Conservation (phyloP, 2,113 vertebrate genomes). For the Ranitomeya variabilis region DNA sequence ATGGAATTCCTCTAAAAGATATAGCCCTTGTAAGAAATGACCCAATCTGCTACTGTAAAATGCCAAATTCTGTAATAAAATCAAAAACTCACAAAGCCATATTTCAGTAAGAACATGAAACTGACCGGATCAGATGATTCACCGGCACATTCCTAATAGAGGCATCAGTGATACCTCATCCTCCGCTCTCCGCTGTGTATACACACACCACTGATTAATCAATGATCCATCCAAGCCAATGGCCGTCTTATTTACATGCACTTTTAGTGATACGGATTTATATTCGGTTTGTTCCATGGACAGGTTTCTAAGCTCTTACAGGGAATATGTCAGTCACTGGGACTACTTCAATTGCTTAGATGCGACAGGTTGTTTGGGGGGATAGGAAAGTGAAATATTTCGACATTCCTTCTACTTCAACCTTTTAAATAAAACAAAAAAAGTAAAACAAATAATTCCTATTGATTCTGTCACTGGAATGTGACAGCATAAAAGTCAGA, state of each 20-base stretch:
- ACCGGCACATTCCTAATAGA: not conserved
- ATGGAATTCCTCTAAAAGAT: not conserved
- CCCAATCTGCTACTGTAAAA: not conserved
- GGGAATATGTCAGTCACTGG: not conserved
- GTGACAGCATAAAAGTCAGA: not conserved
- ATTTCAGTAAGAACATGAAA: not conserved
- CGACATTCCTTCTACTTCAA: not conserved
- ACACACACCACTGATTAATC: constrained; percentile 1
- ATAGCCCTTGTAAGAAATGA: not conserved
- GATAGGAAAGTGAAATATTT: not conserved
- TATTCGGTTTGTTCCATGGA: not conserved
- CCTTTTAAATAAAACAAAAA: not conserved
- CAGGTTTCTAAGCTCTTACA: not conserved
- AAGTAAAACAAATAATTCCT: not conserved
- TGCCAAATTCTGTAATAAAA: not conserved
- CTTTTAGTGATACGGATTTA: not conserved
- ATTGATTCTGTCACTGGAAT: not conserved
- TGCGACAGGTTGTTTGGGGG: not conserved
- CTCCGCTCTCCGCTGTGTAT: not conserved
- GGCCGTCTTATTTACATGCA: not conserved
- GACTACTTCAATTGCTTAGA: not conserved
- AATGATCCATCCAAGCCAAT: not conserved
- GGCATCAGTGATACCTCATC: not conserved
- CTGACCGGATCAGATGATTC: not conserved
- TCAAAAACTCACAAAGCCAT: not conserved